Evolutionary conservation across 37 sponge, comb jelly and placozoan species (phyloP).

Genomic region (Amphimedon queenslandica): DNA sequence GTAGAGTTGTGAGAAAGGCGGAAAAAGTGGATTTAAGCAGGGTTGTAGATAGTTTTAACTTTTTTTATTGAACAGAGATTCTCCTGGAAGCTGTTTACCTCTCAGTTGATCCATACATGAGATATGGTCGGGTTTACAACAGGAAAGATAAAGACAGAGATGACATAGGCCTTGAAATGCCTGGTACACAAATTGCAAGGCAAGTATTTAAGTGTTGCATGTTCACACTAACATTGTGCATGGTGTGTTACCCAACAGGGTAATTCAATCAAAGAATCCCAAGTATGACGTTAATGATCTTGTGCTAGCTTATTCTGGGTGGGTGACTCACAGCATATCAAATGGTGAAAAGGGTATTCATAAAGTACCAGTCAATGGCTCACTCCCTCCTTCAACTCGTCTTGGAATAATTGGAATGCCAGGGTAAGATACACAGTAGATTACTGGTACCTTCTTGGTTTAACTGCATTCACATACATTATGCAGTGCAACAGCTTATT

Average conservation of each 20-base stretch:
- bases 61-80: constrained; percentile 37
- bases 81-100: constrained; percentile 64
- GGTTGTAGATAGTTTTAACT: not conserved
- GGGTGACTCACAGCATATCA: constrained; percentile 57
- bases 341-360: not conserved
- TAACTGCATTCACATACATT: no score
- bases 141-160: no score
- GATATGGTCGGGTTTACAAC: constrained; percentile 26
- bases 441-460: no score
- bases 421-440: constrained; percentile 80
- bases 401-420: constrained; percentile 89
- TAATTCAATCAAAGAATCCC: constrained; percentile 65
- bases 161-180: no score
- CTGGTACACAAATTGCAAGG: not conserved
- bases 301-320: constrained; percentile 52
- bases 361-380: constrained; percentile 32
- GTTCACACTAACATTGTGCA: no score
- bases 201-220: not conserved
- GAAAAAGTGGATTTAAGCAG: not conserved
- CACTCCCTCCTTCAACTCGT: constrained; percentile 31
- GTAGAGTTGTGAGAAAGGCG: no score
- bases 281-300: constrained; percentile 63
- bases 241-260: no score
- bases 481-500: constrained; percentile 81
- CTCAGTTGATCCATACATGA: constrained; percentile 94